Evolutionary conservation across 2,113 vertebrate species (phyloP).

Genomic region (Xenopus tropicalis): UCB_Xtro_10.0 CM004451.2:34540501-34541000

Average conservation of each 20-base stretch:
- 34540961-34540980: too few species aligned
- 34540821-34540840: conserved; percentile 30
- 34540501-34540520: too few species aligned
- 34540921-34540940: too few species aligned
- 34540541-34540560: too few species aligned
- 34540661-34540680: too few species aligned
- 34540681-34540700: too few species aligned
- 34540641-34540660: too few species aligned
- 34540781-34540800: conserved; percentile 29
- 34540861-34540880: conserved; percentile 26
- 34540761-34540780: conserved; percentile 32
- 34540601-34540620: not conserved
- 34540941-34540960: too few species aligned
- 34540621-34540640: not conserved
- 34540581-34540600: not conserved
- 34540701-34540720: too few species aligned
- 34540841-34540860: conserved; percentile 31
- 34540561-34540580: not conserved
- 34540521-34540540: too few species aligned
- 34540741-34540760: conserved; percentile 2
- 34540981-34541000: too few species aligned
- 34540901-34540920: conserved; percentile 4
- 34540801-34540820: conserved; percentile 31
- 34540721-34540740: not conserved
- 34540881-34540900: conserved; percentile 20